Evolutionary conservation across 1,140 invertebrate species (phyloP).

Genomic region (Paracyclopina nana): DNA sequence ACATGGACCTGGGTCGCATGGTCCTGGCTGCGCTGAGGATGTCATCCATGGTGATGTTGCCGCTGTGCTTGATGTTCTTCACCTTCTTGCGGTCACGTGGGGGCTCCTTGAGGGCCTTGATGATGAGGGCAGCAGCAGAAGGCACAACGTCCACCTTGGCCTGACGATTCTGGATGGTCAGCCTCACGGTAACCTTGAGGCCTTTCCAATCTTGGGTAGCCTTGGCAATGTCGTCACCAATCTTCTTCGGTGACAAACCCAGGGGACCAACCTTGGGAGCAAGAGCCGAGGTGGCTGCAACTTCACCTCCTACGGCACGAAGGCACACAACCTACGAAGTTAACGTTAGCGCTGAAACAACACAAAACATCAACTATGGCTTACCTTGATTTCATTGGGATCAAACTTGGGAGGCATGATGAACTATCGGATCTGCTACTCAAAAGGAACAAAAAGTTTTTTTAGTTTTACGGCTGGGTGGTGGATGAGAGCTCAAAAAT

Average conservation of each 20-base stretch:
- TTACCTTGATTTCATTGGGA: constrained; percentile 83
- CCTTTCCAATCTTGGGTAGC: constrained; percentile 98
- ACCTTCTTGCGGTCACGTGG: constrained; percentile 97
- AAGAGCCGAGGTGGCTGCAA: constrained; percentile 92
- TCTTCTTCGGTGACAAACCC: constrained; percentile 81
- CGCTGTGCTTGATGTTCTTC: constrained; percentile 96
- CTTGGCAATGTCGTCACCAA: constrained; percentile 99
- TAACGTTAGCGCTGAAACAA: too few species aligned
- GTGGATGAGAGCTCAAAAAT: too few species aligned
- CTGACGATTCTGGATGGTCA: constrained; percentile 96
- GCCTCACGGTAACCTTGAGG: constrained; percentile 89
- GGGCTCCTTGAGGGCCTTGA: constrained; percentile 95
- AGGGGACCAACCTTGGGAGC: constrained; percentile 63
- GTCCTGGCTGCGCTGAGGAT: constrained; percentile 69
- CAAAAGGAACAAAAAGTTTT: too few species aligned
- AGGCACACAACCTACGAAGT: constrained; percentile 66
- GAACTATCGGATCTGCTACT: too few species aligned
- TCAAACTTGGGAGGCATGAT: constrained; percentile 63
- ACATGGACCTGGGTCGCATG: constrained; percentile 89
- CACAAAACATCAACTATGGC: too few species aligned
- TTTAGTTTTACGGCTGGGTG: too few species aligned
- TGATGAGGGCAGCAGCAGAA: constrained; percentile 88
- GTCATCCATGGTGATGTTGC: constrained; percentile 86
- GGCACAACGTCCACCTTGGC: constrained; percentile 94
- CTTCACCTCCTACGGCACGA: constrained; percentile 95